Evolutionary conservation across 53 echinoderm and acorn worm genomes (phyloP).

Genomic region (Holothuria leucospilota): DNA sequence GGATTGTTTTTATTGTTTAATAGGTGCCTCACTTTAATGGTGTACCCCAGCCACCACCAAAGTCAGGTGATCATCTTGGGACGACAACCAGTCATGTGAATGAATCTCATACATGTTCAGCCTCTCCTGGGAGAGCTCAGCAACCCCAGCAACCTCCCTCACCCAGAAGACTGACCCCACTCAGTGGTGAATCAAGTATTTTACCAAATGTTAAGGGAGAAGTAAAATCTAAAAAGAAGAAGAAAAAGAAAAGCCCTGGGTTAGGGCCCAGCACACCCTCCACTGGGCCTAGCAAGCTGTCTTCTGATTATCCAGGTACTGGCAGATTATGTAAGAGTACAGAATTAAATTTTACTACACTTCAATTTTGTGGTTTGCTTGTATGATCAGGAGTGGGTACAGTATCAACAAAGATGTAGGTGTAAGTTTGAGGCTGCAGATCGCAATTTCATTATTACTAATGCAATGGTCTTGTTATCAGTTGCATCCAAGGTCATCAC

Average conservation of each 20-base stretch:
- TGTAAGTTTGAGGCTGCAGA: too few relatives aligned
- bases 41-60: neutral
- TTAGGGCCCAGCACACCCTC: constrained; percentile 22
- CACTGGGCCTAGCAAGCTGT: constrained; percentile 36
- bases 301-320: constrained; percentile 17
- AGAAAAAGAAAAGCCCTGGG: constrained; percentile 55
- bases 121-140: neutral
- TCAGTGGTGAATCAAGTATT: constrained; percentile 25
- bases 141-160: constrained; percentile 34
- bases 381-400: too few relatives aligned
- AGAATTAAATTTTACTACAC: too few relatives aligned
- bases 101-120: neutral
- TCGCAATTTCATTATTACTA: too few relatives aligned
- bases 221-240: constrained; percentile 35
- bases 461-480: too few relatives aligned
- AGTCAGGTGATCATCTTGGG: neutral
- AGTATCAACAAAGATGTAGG: too few relatives aligned
- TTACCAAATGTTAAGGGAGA: constrained; percentile 33
- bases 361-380: too few relatives aligned
- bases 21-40: constrained; percentile 12
- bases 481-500: too few relatives aligned
- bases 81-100: neutral
- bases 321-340: too few relatives aligned
- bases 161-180: constrained; percentile 57
- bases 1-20: neutral